Evolutionary conservation across 2,113 vertebrate species (phyloP).

Genomic region (Otolemur garnettii): DNA sequence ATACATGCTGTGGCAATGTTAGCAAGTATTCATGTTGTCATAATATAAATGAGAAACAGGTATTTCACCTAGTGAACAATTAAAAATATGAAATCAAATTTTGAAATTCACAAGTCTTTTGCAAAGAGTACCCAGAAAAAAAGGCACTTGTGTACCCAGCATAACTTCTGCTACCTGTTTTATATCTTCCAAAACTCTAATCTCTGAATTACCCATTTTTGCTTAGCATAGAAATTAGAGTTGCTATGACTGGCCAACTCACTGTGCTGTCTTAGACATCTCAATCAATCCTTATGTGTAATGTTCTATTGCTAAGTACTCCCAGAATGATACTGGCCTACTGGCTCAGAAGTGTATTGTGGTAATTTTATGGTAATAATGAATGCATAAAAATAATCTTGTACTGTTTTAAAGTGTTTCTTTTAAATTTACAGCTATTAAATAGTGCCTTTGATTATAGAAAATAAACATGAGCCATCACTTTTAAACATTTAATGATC

Average conservation of each 20-base stretch:
- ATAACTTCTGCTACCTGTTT: background rate
- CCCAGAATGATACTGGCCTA: background rate
- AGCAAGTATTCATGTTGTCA: background rate
- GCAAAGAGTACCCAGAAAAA: background rate
- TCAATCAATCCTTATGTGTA: background rate
- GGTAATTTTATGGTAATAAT: background rate
- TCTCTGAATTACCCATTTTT: background rate
- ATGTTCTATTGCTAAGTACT: background rate
- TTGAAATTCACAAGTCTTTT: background rate
- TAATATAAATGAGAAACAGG: background rate
- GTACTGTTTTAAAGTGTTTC: background rate
- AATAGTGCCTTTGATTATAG: background rate
- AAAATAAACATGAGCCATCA: background rate
- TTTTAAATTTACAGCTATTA: background rate
- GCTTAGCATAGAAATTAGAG: background rate
- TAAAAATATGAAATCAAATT: background rate
- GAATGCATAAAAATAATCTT: background rate
- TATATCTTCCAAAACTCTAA: background rate
- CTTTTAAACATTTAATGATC: background rate
- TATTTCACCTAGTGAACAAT: background rate
- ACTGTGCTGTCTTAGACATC: background rate
- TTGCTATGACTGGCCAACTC: background rate
- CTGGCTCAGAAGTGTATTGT: background rate
- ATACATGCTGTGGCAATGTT: background rate
- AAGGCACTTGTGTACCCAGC: background rate